A percentile compares a stretch with the other conserved stretches of the same genome.
phyloP scores from a whole-genome alignment of 2,888 invertebrate species.

The Prenolepis imparis region DNA sequence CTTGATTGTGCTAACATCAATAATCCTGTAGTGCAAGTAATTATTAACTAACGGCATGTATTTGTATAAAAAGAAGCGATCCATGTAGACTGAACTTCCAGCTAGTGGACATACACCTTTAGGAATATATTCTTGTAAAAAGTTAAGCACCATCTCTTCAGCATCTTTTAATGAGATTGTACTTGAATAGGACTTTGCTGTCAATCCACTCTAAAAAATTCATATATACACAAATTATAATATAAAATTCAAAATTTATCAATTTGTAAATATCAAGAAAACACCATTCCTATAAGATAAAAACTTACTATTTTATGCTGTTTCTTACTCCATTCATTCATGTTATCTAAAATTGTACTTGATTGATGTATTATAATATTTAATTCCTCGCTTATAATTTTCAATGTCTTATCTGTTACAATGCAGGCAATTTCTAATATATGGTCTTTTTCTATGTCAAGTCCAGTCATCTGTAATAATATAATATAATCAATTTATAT shows the following conservation, averaged over 20 bases:
- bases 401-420: constrained; percentile 93
- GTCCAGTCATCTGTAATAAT: constrained; percentile 93
- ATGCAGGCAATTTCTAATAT: constrained; percentile 97
- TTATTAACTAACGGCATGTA: constrained; percentile 93
- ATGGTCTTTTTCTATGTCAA: constrained; percentile 91
- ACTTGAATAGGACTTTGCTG: constrained; percentile 91
- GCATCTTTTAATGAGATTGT: constrained; percentile 89
- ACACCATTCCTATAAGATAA: not conserved
- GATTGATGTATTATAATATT: constrained; percentile 93
- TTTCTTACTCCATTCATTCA: constrained; percentile 94
- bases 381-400: constrained; percentile 92
- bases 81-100: constrained; percentile 96
- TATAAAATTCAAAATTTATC: not conserved
- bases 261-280: not conserved
- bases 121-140: constrained; percentile 88
- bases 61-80: constrained; percentile 93
- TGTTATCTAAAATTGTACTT: constrained; percentile 90
- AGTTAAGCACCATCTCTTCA: constrained; percentile 91
- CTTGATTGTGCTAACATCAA: constrained; percentile 97
- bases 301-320: constrained; percentile 92
- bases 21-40: constrained; percentile 96
- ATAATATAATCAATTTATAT: constrained; percentile 41
- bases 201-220: constrained; percentile 90
- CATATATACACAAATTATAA: not conserved
- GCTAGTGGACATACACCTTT: constrained; percentile 91